Conservation (phyloP, 1,140 invertebrate species). For the Tribolium castaneum region DNA sequence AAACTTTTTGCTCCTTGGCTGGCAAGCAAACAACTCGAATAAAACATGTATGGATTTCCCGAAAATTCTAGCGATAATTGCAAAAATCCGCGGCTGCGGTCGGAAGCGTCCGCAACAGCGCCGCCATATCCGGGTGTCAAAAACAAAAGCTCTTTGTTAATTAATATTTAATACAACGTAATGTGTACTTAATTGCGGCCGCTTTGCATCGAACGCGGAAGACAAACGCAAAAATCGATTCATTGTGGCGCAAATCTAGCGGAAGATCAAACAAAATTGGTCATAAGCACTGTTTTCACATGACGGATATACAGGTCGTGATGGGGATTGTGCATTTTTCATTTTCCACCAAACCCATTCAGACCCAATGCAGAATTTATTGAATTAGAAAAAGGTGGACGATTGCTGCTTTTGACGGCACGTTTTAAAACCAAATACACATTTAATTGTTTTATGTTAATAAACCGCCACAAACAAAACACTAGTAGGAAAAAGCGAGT, state of each 20-base stretch:
- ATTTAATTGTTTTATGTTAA: neutral
- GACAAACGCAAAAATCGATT: neutral
- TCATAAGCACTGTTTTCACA: neutral
- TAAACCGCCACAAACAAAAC: neutral
- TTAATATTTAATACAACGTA: slow-evolving; percentile 7
- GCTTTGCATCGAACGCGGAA: neutral
- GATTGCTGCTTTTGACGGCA: neutral
- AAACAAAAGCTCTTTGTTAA: slow-evolving; percentile 20
- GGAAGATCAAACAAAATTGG: neutral
- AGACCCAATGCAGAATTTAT: neutral
- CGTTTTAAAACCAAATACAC: neutral
- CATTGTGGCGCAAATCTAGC: neutral
- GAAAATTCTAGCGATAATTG: neutral
- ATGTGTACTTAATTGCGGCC: neutral
- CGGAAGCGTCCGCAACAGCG: neutral
- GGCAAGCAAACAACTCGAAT: neutral
- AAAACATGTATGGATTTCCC: neutral
- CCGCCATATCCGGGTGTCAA: neutral
- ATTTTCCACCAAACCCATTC: neutral
- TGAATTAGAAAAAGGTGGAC: neutral
- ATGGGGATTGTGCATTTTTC: neutral
- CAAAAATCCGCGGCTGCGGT: neutral
- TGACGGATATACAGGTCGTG: neutral
- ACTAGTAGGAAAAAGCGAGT: too few species aligned
- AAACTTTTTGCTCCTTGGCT: neutral